Base-by-base conservation (phyloP, 2,797 vertebrate genomes). In the Dendrocincla tyrannina region DNA sequence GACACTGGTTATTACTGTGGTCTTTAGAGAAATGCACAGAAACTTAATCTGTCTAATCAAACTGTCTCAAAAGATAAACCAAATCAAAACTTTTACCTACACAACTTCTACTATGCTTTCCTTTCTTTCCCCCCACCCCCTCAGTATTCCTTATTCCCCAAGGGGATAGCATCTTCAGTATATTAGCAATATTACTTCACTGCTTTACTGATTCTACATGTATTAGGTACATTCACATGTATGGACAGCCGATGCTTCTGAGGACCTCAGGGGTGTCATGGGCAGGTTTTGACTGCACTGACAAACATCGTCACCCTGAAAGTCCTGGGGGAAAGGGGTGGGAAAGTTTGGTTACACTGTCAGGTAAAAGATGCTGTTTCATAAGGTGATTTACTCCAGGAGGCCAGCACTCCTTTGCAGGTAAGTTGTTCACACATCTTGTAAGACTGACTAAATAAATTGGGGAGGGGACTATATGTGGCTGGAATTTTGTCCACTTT, bases 31-130 rank as follows among this genome's bases (percentile, higher is more conserved):
- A 92, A 97, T 94, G 96, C 96, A 91, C 90, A 96, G 94, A 97
- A 98, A 95, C 95, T 96, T 97, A 95, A 97, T 97, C 97, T 98
- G 81, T 91, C 91, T 97, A 97, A 97, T 97, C 95, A 94, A 98
- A 98, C 95, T 96, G 96, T 95, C 96, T 97, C 83, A 10, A 85
- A 97, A 98, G 82, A 97, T 97, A 97, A 97, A 96, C 83, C 93
- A 92, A 97, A 97, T 96, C 90, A 97, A 97, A 98, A 96, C 92
- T 97, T 97, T 87, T 91, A 84, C 92, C 78, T 72, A 28, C 78
- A 88, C 63, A 96, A 96, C 81, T 96, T 93, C 79, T 87, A 42
- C 74, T 96, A 62, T 95, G 86, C 58, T 93, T 91, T 74, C 10
- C 59, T 46, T 62, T 76, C 62, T 13, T 37, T 13, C 35, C 35